These are phyloP conservation scores for Megaptera novaeangliae DNA, from an alignment of 2,113 vertebrate genomes.

Conservation along the genomic window DNA sequence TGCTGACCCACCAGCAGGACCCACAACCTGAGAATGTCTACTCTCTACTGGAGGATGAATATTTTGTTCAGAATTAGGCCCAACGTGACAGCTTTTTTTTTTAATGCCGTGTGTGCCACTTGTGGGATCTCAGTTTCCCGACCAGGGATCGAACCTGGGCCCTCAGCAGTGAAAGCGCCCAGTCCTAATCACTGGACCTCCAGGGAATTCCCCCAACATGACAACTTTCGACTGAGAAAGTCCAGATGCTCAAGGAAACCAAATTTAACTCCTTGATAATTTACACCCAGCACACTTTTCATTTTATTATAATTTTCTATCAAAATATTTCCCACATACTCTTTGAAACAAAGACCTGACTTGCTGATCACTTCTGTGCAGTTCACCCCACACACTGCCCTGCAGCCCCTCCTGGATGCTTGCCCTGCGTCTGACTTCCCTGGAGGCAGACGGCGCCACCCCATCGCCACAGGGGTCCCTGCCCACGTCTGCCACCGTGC, in stretches of 20 bases:
- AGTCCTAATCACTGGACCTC: too few relatives aligned
- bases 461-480: neutral
- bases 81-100: neutral
- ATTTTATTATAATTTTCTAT: neutral
- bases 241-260: neutral
- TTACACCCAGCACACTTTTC: neutral
- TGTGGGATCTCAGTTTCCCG: too few relatives aligned
- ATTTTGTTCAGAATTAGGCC: neutral
- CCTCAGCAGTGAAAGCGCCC: too few relatives aligned
- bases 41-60: neutral
- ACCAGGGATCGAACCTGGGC: too few relatives aligned
- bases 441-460: neutral
- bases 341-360: neutral
- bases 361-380: neutral
- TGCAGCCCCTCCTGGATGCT: fast-evolving
- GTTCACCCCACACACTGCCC: neutral
- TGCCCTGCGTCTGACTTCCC: neutral
- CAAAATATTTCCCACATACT: neutral
- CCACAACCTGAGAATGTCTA: neutral
- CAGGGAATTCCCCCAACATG: too few relatives aligned
- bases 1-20: neutral
- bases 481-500: neutral
- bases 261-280: neutral
- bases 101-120: too few relatives aligned
- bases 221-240: neutral